Conservation (phyloP, 2,797 vertebrate species). For the Galagoides demidoff region DNA sequence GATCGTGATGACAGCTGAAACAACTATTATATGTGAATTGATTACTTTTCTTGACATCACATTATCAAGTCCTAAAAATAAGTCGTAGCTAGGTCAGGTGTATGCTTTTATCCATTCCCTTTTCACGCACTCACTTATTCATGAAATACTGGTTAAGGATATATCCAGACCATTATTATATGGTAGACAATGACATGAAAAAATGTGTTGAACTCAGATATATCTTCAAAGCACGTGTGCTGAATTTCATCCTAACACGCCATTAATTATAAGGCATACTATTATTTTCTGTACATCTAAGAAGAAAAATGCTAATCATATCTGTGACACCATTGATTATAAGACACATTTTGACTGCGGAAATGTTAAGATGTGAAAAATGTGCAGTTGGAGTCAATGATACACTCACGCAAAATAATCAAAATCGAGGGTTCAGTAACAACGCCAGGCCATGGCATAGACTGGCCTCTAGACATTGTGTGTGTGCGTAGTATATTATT, state of each 20-base stretch:
- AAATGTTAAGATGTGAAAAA: slow-evolving; percentile 32
- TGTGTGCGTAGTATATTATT: not conserved
- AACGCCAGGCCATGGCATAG: not conserved
- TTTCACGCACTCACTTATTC: not conserved
- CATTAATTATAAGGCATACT: not conserved
- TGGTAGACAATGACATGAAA: not conserved
- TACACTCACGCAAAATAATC: not conserved
- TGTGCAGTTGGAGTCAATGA: not conserved
- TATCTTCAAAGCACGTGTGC: not conserved
- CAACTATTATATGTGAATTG: not conserved
- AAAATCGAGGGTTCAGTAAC: not conserved
- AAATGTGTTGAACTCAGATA: not conserved
- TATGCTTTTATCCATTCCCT: not conserved
- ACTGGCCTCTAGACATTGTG: not conserved
- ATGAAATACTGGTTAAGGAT: not conserved
- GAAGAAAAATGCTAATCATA: not conserved
- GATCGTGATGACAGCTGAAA: not conserved
- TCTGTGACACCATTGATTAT: not conserved
- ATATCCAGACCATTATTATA: not conserved
- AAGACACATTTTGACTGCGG: not conserved
- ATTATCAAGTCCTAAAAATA: not conserved
- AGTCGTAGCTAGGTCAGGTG: not conserved
- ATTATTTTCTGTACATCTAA: not conserved
- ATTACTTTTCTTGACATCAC: not conserved
- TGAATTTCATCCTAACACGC: not conserved